These are phyloP conservation scores for Gallinago jamesoni DNA, from an alignment of 2,113 vertebrate genomes.

Conservation along the genomic window DNA sequence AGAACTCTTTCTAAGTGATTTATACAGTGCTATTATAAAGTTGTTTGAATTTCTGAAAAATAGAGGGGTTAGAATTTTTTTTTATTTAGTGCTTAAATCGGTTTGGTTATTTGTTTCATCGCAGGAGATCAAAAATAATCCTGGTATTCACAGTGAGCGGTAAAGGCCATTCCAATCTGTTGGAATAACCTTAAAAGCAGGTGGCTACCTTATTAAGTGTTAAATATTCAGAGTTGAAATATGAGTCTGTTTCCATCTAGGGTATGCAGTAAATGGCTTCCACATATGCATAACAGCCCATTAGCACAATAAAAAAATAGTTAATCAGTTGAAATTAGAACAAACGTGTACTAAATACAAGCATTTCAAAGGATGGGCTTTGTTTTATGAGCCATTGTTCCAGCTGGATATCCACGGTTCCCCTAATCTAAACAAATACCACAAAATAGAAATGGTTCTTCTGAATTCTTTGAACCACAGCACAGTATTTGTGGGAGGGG, in stretches of 20 bases:
- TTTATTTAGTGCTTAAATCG: not conserved
- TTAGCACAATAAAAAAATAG: constrained; percentile 43
- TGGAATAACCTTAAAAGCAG: constrained; percentile 63
- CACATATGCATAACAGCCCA: constrained; percentile 51
- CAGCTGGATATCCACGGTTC: not conserved
- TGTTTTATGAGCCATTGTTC: not conserved
- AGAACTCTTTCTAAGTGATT: not conserved
- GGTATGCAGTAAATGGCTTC: constrained; percentile 34
- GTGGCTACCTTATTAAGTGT: constrained; percentile 61
- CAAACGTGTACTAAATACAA: not conserved
- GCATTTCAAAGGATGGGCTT: not conserved
- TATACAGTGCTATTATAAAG: not conserved
- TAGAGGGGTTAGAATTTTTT: not conserved
- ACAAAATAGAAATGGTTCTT: not conserved
- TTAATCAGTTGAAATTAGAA: constrained; percentile 39
- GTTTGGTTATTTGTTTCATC: constrained; percentile 33
- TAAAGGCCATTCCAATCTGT: not conserved
- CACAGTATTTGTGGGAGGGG: not conserved
- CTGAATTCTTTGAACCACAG: not conserved
- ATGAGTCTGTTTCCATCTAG: constrained; percentile 24
- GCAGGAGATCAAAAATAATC: constrained; percentile 27
- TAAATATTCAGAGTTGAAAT: constrained; percentile 54
- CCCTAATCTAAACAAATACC: not conserved
- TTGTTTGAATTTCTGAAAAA: not conserved
- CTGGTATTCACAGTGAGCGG: not conserved